Conservation (phyloP, 2,888 invertebrate species). For the Chalcis sispes region DNA sequence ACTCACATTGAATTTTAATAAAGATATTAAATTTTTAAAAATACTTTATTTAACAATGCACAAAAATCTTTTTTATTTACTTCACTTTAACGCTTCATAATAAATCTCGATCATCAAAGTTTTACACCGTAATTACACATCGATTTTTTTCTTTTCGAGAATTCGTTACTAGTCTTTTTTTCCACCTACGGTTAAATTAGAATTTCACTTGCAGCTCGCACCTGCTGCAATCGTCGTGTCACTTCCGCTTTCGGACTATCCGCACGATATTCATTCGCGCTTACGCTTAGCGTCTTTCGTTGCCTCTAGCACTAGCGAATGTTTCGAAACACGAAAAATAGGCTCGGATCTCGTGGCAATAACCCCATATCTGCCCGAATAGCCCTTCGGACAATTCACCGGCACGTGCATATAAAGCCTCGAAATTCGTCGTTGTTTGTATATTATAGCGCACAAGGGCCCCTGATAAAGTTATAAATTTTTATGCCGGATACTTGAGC, state of each 20-base stretch:
- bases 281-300: too few species aligned
- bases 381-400: constrained; percentile 4
- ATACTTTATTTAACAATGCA: too few species aligned
- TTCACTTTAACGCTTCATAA: too few species aligned
- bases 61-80: too few species aligned
- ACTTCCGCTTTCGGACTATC: constrained; percentile 30
- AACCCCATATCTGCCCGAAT: constrained; percentile 1
- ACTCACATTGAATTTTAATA: too few species aligned
- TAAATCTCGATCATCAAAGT: too few species aligned
- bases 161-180: constrained; percentile 52
- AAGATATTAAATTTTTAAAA: too few species aligned
- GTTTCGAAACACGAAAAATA: background rate
- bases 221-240: constrained; percentile 22
- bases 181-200: too few species aligned
- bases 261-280: too few species aligned
- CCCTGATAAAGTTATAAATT: background rate
- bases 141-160: constrained; percentile 21
- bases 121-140: too few species aligned
- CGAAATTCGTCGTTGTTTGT: background rate
- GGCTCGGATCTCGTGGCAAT: constrained; percentile 11
- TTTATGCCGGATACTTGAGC: background rate
- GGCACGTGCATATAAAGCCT: constrained; percentile 17
- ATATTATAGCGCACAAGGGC: background rate
- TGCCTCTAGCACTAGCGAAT: constrained; percentile 11
- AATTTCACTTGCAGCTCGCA: constrained; percentile 34